Evolutionary conservation across 2,888 invertebrate species (phyloP), one percentile per base, ranked within the genome.

Genomic region (Folsomia manolachei): DNA sequence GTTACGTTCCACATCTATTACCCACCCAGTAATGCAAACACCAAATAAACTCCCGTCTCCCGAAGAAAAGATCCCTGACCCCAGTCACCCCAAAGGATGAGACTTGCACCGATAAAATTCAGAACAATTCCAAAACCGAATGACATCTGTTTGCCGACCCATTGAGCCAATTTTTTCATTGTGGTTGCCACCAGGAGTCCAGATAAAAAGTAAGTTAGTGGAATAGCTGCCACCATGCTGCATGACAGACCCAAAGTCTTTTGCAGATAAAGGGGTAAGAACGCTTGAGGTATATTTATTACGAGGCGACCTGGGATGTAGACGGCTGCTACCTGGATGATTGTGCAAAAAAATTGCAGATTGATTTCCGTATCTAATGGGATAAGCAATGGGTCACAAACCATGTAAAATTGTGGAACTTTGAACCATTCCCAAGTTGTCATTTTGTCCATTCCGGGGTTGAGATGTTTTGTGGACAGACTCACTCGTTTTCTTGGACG

Each of bases 281-380:
- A 90, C 52, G 93, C 90, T 85, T 94, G 94, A n/a, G 91, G 89
- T 71, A 95, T 86, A 85, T 95, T 95, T 27, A 91, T 90, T 82
- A 91, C 92, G 68, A 95, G 84, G 81, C 94, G 87, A n/a, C 94
- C 92, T 60, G 90, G 88, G 93, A 94, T 94, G 84, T 96, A 96
- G 62, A 94, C 86, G 4, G 89, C 84, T 2, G 91, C 94, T 26
- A 95, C 88, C 90, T 92, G 82, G 25, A 23, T 19, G 9, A 39
- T 27, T 65, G 65, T 26, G 24, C 51, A n/a, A 26, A 65, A 7
- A 39, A n/a, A 18, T 66, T 24, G n/a, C n/a, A n/a, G n/a, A 39
- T 39, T 39, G 14, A 39, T 39, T 39, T 39, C n/a, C n/a, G n/a
- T n/a, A n/a, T n/a, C n/a, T n/a, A n/a, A n/a, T n/a, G n/a, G n/a